phyloP scores from a whole-genome alignment of 35 echinoderm and acorn worm genomes.

The Lytechinus pictus region DNA sequence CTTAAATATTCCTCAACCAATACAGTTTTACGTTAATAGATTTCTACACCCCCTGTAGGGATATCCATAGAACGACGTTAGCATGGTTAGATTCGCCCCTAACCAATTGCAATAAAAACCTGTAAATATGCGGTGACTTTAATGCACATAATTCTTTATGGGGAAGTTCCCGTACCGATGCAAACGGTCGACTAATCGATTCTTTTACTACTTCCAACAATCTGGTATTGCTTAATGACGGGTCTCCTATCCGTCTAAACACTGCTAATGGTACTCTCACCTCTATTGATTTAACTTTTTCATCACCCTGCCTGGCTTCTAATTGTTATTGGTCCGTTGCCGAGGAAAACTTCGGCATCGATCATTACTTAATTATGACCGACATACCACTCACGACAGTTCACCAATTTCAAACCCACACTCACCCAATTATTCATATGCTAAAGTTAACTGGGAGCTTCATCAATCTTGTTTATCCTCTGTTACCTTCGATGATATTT shows the following conservation, averaged over 20 bases:
- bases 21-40: not conserved
- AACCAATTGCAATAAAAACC: not conserved
- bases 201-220: not conserved
- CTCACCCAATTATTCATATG: not conserved
- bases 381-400: not conserved
- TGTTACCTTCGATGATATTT: not conserved
- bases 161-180: not conserved
- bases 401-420: no score
- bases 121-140: not conserved
- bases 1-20: not conserved
- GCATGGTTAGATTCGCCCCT: not conserved
- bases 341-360: not conserved
- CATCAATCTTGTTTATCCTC: not conserved
- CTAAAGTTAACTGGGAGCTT: not conserved
- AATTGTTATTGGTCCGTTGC: not conserved
- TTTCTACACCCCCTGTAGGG: not conserved
- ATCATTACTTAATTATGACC: not conserved
- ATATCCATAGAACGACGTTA: not conserved
- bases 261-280: not conserved
- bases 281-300: not conserved
- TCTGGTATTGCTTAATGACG: not conserved
- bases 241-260: not conserved
- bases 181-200: not conserved
- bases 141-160: not conserved
- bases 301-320: not conserved